Evolutionary conservation across 1,140 invertebrate species (phyloP), one percentile per base, ranked within the genome.

Genomic region (Bombus sylvicola): DNA sequence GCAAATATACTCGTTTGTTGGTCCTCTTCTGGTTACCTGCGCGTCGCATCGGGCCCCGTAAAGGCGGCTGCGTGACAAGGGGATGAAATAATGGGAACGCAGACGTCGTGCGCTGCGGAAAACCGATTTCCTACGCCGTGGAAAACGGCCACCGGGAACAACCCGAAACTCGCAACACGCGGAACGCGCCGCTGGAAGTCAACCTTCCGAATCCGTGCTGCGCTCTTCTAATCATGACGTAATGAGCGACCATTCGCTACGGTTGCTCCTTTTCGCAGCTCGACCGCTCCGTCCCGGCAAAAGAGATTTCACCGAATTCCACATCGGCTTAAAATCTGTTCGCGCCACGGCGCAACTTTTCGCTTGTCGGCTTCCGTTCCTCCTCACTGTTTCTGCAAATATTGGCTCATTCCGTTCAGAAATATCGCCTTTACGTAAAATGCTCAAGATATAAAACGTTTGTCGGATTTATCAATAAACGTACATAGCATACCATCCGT

Each of bases 1-100:
- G 79, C 76, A 92, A 93, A 93, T 92, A 93, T 72, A 34, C 81
- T 83, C 64, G 88, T 93, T 92, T 92, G 91, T 92, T 93, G 89
- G 87, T 87, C 88, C 88, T 91, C 78, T 90, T 43, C 68, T 28
- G 66, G 75, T 89, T 74, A 80, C 85, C 85, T 88, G 79, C 68
- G 12, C 57, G 59, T 53, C 53, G 41, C 34, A 12, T 62, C 25
- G 69, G 37, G 8, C 31, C 34, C 62, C 31, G 25, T 75, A 59
- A 81, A 68, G 57, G 68, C 62, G 68, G 37, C 72, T 81, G 57
- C 53, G 57, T 72, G 85, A 84, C 69, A 69, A 87, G 72, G 62
- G 66, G 73, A 87, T 73, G 59, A 73, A 68, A 84, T 84, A 87
- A 87, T 87, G 72, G 84, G 68, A 59, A 72, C 39, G 34, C 72